These are phyloP conservation scores for Plagodis dolabraria DNA, from an alignment of 2,888 invertebrate genomes.

Conservation along the genomic window DNA sequence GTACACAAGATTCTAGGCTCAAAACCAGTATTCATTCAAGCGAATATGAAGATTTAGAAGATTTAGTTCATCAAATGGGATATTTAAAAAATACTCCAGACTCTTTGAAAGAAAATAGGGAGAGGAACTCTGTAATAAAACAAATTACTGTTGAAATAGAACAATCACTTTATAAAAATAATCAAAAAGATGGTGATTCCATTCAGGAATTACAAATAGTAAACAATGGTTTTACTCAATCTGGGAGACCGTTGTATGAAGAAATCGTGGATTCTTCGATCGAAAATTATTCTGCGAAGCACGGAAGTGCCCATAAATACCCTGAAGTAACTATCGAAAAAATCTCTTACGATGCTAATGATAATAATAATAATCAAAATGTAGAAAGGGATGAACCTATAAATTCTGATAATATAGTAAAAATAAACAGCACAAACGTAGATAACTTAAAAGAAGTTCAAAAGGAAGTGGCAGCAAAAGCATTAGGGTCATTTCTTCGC, in stretches of 20 bases:
- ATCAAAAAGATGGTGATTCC: neutral
- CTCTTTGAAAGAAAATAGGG: neutral
- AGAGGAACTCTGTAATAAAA: neutral
- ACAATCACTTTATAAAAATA: neutral
- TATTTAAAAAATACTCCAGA: neutral
- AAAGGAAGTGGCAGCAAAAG: conserved; percentile 10
- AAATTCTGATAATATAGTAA: neutral
- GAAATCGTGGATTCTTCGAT: conserved; percentile 10
- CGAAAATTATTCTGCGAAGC: neutral
- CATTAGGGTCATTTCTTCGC: conserved; percentile 18
- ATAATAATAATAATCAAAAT: conserved; percentile 5
- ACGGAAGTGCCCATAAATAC: conserved; percentile 22
- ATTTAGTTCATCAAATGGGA: conserved; percentile 12
- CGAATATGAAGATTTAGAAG: conserved; percentile 17
- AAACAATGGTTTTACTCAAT: conserved; percentile 5
- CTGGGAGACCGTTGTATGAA: conserved; percentile 5
- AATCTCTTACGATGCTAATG: conserved; percentile 17
- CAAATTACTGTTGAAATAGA: conserved; percentile 10
- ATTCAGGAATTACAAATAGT: conserved; percentile 2
- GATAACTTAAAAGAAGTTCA: conserved; percentile 3
- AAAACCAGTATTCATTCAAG: conserved; percentile 1
- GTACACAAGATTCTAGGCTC: neutral
- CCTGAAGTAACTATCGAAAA: conserved; percentile 29
- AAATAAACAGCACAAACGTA: neutral
- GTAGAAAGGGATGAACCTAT: neutral